phyloP scores from a whole-genome alignment of 2,113 vertebrate genomes.

The Anoura caudifer region DNA sequence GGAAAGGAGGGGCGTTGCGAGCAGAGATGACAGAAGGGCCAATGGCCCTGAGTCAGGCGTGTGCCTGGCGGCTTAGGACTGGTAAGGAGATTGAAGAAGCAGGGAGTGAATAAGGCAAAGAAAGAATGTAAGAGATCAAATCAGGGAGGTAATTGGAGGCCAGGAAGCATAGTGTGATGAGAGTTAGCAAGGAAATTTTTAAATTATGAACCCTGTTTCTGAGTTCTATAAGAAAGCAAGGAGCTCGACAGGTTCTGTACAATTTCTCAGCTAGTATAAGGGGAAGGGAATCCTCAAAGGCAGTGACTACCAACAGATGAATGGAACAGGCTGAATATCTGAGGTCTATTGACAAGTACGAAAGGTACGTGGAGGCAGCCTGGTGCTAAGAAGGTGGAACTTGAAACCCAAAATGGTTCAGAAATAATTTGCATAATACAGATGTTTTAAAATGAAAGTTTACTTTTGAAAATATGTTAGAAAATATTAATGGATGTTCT shows the following conservation, averaged over 20 bases:
- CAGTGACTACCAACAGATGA: not conserved
- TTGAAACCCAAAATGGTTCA: not conserved
- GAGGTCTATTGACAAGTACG: not conserved
- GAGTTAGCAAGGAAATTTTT: not conserved
- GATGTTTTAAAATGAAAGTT: not conserved
- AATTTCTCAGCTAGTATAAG: not conserved
- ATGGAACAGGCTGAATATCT: not conserved
- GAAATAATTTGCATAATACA: not conserved
- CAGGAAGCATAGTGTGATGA: not conserved
- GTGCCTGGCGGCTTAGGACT: not conserved
- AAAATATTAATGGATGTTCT: not conserved
- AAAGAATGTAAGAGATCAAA: not conserved
- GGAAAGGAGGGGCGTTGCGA: not conserved
- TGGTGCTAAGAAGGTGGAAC: not conserved
- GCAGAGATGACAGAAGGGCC: not conserved
- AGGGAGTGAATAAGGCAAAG: not conserved
- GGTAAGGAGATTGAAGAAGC: not conserved
- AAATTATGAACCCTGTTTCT: not conserved
- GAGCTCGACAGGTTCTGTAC: not conserved
- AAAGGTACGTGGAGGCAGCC: not conserved
- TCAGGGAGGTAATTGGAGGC: not conserved
- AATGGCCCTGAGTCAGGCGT: not conserved
- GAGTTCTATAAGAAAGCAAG: not conserved
- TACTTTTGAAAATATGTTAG: not conserved
- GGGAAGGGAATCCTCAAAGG: not conserved